phyloP scores from a whole-genome alignment of 2,113 vertebrate species.

The Rattus norvegicus region DNA sequence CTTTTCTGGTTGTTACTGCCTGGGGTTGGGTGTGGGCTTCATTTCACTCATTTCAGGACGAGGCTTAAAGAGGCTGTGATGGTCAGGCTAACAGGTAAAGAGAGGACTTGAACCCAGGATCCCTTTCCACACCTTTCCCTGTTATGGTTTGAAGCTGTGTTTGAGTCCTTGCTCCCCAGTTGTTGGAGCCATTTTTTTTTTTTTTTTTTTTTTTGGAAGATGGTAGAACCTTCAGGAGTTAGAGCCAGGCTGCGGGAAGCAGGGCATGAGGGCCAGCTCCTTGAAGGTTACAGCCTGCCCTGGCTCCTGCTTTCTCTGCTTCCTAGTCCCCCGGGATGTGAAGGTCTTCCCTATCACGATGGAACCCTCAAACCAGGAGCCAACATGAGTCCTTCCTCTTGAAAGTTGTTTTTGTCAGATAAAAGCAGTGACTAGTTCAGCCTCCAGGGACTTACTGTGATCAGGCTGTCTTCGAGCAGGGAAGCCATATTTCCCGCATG shows the following conservation, averaged over 20 bases:
- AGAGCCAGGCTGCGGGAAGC: not conserved
- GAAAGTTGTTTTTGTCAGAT: not conserved
- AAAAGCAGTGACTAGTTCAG: not conserved
- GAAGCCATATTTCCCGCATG: rapidly evolving
- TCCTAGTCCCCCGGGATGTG: not conserved
- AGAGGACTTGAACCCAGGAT: not conserved
- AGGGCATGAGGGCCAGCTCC: not conserved
- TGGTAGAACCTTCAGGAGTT: not conserved
- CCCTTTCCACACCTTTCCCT: not conserved
- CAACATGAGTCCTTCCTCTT: not conserved
- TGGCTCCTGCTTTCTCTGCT: not conserved
- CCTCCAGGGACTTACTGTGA: not conserved
- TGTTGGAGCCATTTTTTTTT: not conserved
- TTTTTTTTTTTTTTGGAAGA: not conserved
- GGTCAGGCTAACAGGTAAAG: not conserved
- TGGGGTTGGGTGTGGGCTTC: not conserved
- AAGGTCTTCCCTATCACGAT: not conserved
- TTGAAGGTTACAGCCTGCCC: not conserved
- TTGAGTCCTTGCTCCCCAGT: not conserved
- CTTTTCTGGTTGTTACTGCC: not conserved
- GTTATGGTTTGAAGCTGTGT: not conserved
- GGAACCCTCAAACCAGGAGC: not conserved
- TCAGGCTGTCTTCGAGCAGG: not conserved
- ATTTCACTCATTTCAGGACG: conserved; percentile 3
- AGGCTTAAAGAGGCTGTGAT: conserved; percentile 16